Evolutionary conservation across 2,888 invertebrate species (phyloP).

Genomic region (Tipula unca): DNA sequence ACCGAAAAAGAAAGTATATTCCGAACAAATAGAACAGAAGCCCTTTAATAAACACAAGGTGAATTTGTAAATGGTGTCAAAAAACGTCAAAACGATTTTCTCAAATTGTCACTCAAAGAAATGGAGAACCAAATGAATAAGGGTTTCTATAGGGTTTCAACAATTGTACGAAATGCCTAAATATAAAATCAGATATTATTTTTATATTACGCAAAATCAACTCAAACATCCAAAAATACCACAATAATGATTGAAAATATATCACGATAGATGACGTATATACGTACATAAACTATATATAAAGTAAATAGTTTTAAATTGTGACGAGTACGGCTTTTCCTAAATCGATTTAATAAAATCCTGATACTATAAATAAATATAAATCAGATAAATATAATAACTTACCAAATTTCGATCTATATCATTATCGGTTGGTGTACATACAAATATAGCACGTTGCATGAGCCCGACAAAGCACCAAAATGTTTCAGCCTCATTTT

Average conservation of each 20-base stretch:
- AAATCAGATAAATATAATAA: constrained; percentile 16
- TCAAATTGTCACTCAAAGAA: no score
- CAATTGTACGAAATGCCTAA: no score
- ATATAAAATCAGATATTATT: no score
- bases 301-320: background rate
- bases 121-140: no score
- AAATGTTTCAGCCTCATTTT: constrained; percentile 92
- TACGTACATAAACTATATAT: background rate
- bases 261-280: background rate
- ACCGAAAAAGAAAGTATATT: no score
- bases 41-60: no score
- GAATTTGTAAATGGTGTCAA: no score
- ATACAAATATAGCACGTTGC: constrained; percentile 90
- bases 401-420: constrained; percentile 84
- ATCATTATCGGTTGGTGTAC: constrained; percentile 87
- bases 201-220: background rate
- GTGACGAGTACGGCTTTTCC: background rate
- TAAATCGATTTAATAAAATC: background rate
- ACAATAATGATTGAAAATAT: background rate
- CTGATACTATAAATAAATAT: background rate
- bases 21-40: no score
- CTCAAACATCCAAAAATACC: background rate
- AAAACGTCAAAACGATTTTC: no score
- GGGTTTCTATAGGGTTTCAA: no score
- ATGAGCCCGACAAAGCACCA: constrained; percentile 97